Conservation (phyloP, 2,113 vertebrate genomes). For the Hypocryptadius cinnamomeus region DNA sequence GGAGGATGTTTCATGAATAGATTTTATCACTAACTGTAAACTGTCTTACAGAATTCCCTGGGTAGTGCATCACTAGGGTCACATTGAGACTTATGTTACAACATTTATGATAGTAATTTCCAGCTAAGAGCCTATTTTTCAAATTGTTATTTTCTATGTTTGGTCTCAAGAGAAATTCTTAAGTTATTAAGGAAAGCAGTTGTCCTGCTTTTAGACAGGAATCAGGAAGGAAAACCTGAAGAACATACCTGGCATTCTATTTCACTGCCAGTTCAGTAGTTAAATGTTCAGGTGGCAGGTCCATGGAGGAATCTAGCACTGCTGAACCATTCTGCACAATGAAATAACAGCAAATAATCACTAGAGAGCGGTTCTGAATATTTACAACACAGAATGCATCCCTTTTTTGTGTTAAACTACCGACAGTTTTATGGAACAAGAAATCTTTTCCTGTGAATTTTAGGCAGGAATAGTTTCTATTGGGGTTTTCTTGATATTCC, state of each 20-base stretch:
- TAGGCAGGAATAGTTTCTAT: neutral
- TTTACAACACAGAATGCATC: neutral
- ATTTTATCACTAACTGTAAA: neutral
- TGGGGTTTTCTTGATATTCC: neutral
- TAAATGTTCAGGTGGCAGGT: neutral
- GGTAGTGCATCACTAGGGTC: neutral
- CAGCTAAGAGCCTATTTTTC: neutral
- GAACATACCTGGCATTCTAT: neutral
- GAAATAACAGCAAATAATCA: neutral
- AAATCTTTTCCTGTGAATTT: neutral
- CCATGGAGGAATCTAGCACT: neutral
- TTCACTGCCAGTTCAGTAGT: neutral
- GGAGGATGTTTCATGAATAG: neutral
- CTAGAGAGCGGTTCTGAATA: neutral
- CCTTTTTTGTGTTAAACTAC: neutral
- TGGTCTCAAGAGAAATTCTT: neutral
- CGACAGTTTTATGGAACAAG: neutral
- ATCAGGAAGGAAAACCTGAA: neutral
- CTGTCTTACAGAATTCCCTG: neutral
- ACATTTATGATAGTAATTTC: neutral
- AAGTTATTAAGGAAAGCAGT: neutral
- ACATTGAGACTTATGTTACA: neutral
- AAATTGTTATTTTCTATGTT: neutral
- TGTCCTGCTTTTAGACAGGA: neutral
- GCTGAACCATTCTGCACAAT: neutral